Percentiles rank a stretch among this genome's conserved stretches.
Conservation (phyloP, 2,797 vertebrate species). For the Poeciliopsis turneri region DNA sequence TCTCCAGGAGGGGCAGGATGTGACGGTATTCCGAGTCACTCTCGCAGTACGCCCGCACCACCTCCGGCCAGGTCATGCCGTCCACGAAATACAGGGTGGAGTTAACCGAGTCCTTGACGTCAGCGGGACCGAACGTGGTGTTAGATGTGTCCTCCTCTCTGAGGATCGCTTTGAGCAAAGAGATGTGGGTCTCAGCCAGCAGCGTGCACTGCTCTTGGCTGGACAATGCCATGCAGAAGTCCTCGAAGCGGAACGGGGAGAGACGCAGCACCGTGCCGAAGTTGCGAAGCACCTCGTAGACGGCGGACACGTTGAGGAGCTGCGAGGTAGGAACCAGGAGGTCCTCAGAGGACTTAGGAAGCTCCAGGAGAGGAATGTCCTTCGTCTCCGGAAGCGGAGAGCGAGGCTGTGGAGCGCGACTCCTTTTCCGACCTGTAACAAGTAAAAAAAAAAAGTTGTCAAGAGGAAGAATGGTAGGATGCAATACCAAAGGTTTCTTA, state of each 20-base stretch:
- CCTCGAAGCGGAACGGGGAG: constrained; percentile 96
- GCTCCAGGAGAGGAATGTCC: constrained; percentile 90
- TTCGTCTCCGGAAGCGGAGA: constrained; percentile 92
- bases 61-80: constrained; percentile 98
- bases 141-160: constrained; percentile 97
- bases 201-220: constrained; percentile 96
- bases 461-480: not conserved
- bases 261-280: constrained; percentile 94
- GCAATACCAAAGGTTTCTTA: not conserved
- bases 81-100: constrained; percentile 97
- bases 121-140: constrained; percentile 95
- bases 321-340: constrained; percentile 91
- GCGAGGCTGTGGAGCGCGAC: constrained; percentile 83
- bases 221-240: constrained; percentile 92
- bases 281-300: constrained; percentile 96
- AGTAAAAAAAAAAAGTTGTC: constrained; percentile 1
- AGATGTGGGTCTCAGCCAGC: constrained; percentile 94
- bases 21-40: constrained; percentile 94
- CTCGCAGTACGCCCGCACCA: constrained; percentile 95
- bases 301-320: constrained; percentile 91
- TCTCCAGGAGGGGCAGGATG: constrained; percentile 90
- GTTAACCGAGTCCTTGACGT: constrained; percentile 97
- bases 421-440: constrained; percentile 86
- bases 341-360: constrained; percentile 96
- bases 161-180: constrained; percentile 95